Percentiles rank a stretch among this genome's conserved stretches.
phyloP scores from a whole-genome alignment of 2,888 invertebrate species.

The Scotopteryx bipunctaria region DNA sequence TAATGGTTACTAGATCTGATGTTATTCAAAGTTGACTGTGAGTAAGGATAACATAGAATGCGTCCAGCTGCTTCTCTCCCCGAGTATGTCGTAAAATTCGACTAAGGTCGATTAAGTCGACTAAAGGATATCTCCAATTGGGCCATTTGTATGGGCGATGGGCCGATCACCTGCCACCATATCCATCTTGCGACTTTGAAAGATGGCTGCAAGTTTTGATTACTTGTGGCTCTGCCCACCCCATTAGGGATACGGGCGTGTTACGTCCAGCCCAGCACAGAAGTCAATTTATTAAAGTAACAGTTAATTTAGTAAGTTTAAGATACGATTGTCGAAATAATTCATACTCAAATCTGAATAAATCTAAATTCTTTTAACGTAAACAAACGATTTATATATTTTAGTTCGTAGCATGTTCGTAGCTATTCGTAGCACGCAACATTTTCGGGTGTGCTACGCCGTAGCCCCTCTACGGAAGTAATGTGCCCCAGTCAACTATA shows the following conservation, averaged over 20 bases:
- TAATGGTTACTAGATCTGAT: constrained; percentile 12
- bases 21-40: constrained; percentile 5
- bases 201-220: too few relatives aligned
- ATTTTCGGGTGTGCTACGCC: constrained; percentile 38
- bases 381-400: neutral
- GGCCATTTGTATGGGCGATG: too few relatives aligned
- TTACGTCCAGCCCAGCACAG: too few relatives aligned
- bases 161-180: too few relatives aligned
- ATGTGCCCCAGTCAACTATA: constrained; percentile 3
- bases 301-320: neutral
- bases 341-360: neutral
- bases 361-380: neutral
- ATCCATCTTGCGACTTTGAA: too few relatives aligned
- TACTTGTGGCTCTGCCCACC: too few relatives aligned
- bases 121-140: too few relatives aligned
- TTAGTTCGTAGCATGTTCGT: constrained; percentile 19
- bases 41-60: too few relatives aligned
- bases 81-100: too few relatives aligned
- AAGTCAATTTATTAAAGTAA: neutral
- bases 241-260: too few relatives aligned
- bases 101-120: too few relatives aligned
- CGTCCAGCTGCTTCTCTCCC: too few relatives aligned
- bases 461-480: constrained; percentile 30
- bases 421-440: constrained; percentile 32
- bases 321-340: neutral